A percentile compares a stretch with the other conserved stretches of the same genome.
phyloP scores from a whole-genome alignment of 2,113 vertebrate genomes.

The Sceloporus undulatus region DNA sequence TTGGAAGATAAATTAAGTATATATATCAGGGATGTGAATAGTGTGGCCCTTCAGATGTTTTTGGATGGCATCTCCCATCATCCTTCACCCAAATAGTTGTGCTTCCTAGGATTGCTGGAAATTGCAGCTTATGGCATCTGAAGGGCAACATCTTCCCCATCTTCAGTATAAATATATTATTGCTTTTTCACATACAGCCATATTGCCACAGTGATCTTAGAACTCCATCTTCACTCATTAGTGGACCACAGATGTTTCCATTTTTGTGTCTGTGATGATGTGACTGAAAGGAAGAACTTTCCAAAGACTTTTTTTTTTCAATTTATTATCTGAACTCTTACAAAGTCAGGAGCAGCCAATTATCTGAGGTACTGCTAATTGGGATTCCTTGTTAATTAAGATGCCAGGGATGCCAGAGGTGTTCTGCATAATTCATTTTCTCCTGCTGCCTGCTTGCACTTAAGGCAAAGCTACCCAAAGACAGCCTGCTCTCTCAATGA shows the following conservation, averaged over 20 bases:
- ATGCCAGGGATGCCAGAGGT: neutral
- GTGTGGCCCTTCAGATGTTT: neutral
- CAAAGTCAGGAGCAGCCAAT: slow-evolving; percentile 21
- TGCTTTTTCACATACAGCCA: neutral
- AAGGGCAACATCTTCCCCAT: neutral
- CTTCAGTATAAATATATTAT: neutral
- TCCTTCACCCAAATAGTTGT: neutral
- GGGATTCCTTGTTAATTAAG: neutral
- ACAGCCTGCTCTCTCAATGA: neutral
- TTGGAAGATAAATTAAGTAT: too few relatives aligned
- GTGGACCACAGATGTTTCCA: neutral
- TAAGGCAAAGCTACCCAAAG: neutral
- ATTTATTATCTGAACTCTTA: slow-evolving; percentile 27
- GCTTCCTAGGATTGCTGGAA: neutral
- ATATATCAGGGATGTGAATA: too few relatives aligned
- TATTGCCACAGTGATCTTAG: too few relatives aligned
- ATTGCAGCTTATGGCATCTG: neutral
- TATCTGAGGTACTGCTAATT: slow-evolving; percentile 31
- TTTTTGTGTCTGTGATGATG: neutral
- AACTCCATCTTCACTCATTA: neutral
- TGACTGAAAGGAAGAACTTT: slow-evolving; percentile 27
- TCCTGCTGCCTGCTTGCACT: slow-evolving; percentile 2
- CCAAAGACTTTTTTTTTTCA: neutral
- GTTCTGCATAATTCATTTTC: slow-evolving; percentile 22
- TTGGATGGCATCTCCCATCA: neutral